Conservation (phyloP, 2,797 vertebrate genomes). For the Sebastes umbrosus region DNA sequence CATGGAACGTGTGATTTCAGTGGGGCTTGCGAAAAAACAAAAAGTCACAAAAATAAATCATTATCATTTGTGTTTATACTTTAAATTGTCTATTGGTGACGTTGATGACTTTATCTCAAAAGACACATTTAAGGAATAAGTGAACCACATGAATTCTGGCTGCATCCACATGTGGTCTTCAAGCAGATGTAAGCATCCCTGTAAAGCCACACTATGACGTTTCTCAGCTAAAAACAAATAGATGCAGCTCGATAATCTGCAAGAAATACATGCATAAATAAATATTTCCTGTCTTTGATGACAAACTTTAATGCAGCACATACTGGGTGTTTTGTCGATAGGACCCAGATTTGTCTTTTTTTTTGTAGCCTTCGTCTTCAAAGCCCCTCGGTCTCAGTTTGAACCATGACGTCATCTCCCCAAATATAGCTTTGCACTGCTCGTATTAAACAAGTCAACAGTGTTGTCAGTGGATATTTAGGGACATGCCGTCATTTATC, state of each 20-base stretch:
- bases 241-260: neutral
- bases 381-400: conserved; percentile 34
- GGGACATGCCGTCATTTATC: conserved; percentile 15
- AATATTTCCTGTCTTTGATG: neutral
- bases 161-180: neutral
- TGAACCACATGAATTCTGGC: neutral
- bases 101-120: neutral
- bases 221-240: conserved; percentile 1
- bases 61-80: neutral
- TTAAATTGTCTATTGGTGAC: neutral
- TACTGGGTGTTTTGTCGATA: neutral
- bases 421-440: conserved; percentile 44
- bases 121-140: neutral
- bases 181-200: neutral
- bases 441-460: conserved; percentile 11
- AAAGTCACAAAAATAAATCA: neutral
- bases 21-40: neutral
- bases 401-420: conserved; percentile 39
- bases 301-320: neutral
- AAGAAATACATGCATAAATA: neutral
- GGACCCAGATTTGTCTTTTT: conserved; percentile 6
- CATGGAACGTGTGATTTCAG: neutral
- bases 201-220: neutral
- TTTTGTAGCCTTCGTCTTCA: conserved; percentile 26
- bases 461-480: conserved; percentile 24